Evolutionary conservation across 2,888 invertebrate genomes (phyloP), one percentile per base, ranked within the genome.

Genomic region (Hedya salicella): DNA sequence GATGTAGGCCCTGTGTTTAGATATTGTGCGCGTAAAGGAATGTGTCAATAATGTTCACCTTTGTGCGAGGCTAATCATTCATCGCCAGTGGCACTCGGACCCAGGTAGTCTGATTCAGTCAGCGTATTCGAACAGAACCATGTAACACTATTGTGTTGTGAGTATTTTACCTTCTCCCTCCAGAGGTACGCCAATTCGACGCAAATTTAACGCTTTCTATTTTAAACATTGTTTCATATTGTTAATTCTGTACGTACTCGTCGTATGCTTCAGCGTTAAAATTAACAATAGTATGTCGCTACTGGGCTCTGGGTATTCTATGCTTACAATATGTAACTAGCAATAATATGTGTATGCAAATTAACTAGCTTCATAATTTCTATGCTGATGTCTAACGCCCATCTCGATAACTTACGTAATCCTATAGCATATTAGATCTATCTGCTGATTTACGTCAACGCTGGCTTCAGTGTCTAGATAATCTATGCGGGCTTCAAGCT

Each of bases 381-480:
- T 92, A 89, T 90, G 91, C 92, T 91, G 88, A 88, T 91, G 88
- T 91, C 89, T 87, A 85, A 69, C 87, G 88, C 89, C 88, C 88
- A 88, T 87, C 85, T 89, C 87, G 88, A 86, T 86, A 88, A 89
- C 83, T 80, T 88, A 86, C 85, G 79, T 89, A 86, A 86, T 86
- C 78, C 79, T 83, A 82, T 89, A 89, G 89, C 84, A 86, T 84
- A 86, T 88, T 91, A 90, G 90, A 87, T 86, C 88, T 83, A 88
- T 85, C 87, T 87, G 91, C 91, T 90, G 89, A 88, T 84, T 83
- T 83, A 86, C 89, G 86, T 88, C 89, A 85, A 83, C 86, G 90
- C 89, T 89, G 88, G 91, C 92, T 92, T 92, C 87, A 88, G 86
- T 91, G 91, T 92, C 91, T 91, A 92, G 91, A 89, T 89, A 88